phyloP scores from a whole-genome alignment of 2,888 invertebrate genomes.

The Brachyptera putata region DNA sequence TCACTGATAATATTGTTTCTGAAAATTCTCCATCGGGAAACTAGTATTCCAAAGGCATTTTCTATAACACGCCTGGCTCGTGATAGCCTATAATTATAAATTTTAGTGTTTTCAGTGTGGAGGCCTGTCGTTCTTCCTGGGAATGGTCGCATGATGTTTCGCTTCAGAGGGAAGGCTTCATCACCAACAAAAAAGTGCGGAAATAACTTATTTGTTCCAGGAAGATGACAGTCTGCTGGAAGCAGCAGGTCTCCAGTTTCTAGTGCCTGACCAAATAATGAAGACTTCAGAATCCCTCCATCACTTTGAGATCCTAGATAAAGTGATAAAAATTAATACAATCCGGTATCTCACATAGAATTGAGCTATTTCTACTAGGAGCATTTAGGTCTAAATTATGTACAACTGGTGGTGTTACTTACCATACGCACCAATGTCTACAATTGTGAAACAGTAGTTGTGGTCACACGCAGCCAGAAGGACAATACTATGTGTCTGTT shows the following conservation, averaged over 20 bases:
- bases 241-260: conserved; percentile 1
- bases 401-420: no score
- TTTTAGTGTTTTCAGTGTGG: no score
- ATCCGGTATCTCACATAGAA: background rate
- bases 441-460: background rate
- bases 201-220: background rate
- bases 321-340: background rate
- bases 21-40: conserved; percentile 19
- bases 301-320: conserved; percentile 20
- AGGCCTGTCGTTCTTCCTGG: conserved; percentile 10
- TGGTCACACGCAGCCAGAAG: conserved; percentile 4
- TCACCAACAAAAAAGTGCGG: conserved; percentile 24
- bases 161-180: conserved; percentile 27
- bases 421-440: conserved; percentile 14
- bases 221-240: background rate
- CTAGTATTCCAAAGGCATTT: conserved; percentile 28
- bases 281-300: background rate
- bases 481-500: background rate
- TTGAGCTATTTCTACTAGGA: background rate
- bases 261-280: conserved; percentile 4
- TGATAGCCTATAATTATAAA: conserved; percentile 26
- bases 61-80: no score
- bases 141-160: conserved; percentile 23
- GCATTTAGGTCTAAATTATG: background rate
- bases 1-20: background rate